Conservation (phyloP, 2,113 vertebrate species). For the Patagioenas fasciata region DNA sequence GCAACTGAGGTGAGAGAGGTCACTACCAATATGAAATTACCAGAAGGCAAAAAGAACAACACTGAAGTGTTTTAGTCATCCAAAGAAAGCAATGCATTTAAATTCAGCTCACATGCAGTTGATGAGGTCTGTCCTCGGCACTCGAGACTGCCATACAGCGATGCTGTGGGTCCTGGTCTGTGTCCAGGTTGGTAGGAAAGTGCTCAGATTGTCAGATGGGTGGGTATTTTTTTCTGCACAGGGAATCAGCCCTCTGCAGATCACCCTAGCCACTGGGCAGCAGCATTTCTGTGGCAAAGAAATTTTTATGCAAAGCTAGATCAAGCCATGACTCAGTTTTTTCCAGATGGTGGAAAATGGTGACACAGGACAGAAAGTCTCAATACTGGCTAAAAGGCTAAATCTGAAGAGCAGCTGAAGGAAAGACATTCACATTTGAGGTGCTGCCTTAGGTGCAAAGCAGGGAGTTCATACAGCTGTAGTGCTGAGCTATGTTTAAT, state of each 20-base stretch:
- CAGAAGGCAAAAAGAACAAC: not conserved
- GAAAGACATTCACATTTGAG: not conserved
- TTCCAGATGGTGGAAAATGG: not conserved
- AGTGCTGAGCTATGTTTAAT: not conserved
- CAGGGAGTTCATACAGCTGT: not conserved
- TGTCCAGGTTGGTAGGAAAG: not conserved
- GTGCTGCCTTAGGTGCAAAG: not conserved
- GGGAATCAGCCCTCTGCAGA: not conserved
- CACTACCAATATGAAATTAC: not conserved
- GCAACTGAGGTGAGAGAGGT: not conserved
- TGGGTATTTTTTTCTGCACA: not conserved
- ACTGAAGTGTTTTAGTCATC: not conserved
- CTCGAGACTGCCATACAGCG: not conserved
- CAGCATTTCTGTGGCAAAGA: not conserved
- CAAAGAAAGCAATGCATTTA: not conserved
- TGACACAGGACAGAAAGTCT: not conserved
- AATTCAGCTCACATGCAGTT: not conserved
- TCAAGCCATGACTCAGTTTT: not conserved
- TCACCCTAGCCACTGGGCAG: not conserved
- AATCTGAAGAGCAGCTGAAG: not conserved
- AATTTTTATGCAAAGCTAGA: not conserved
- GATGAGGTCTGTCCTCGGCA: not conserved
- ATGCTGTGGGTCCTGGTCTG: not conserved
- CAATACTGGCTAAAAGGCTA: not conserved
- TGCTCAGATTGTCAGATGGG: not conserved